A percentile compares a stretch with the other conserved stretches of the same genome.
These are phyloP conservation scores for Periophthalmodon schlosseri DNA, from an alignment of 2,113 vertebrate genomes.

Conservation along the genomic window DNA sequence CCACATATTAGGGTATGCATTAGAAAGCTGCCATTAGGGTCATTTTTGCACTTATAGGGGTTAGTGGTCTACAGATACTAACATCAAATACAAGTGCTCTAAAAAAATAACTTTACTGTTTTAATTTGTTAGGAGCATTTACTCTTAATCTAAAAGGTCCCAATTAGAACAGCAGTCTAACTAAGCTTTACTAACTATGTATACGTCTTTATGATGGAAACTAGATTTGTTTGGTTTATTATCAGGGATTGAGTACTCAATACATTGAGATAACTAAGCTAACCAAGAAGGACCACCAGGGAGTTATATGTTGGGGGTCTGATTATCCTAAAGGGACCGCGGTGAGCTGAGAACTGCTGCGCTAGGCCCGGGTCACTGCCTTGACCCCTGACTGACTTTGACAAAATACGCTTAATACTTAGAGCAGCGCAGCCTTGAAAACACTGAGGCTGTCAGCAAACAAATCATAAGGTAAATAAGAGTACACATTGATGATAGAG, in stretches of 20 bases:
- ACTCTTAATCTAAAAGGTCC: no score
- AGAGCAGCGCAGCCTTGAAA: slow-evolving; percentile 25
- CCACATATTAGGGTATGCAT: no score
- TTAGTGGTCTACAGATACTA: no score
- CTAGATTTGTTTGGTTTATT: neutral
- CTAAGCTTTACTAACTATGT: neutral
- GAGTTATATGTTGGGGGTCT: slow-evolving; percentile 23
- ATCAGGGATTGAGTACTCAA: neutral
- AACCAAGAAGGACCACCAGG: slow-evolving; percentile 61
- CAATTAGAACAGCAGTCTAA: no score
- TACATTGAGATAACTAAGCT: slow-evolving; percentile 21
- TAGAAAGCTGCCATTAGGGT: no score
- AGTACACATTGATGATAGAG: slow-evolving; percentile 2
- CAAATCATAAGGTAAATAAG: slow-evolving; percentile 9
- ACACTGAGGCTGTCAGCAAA: neutral
- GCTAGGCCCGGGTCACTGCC: slow-evolving; percentile 50
- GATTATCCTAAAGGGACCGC: slow-evolving; percentile 36
- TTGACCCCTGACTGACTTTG: slow-evolving; percentile 38
- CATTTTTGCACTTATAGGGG: no score
- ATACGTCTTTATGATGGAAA: neutral
- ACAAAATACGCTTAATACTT: slow-evolving; percentile 36
- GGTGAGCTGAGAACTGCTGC: slow-evolving; percentile 21
- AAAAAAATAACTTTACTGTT: no score
- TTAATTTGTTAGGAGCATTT: no score
- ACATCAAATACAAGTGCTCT: no score